Evolutionary conservation across 2,797 vertebrate species (phyloP), one percentile per base, ranked within the genome.

Genomic region (Enteromius fasciolatus): DNA sequence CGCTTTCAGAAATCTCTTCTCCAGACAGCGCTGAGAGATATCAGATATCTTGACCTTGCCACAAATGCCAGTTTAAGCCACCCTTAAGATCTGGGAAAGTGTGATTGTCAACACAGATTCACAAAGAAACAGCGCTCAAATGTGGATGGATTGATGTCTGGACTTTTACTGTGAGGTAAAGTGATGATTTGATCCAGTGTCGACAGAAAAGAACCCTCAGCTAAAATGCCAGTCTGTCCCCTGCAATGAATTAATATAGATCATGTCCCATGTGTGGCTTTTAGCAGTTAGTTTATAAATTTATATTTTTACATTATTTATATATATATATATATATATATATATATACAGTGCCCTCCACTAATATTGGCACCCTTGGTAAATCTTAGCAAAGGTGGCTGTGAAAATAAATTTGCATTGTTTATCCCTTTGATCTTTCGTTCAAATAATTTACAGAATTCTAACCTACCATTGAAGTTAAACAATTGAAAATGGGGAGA

Each of bases 1-100:
- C 9, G 97, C 98, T 85, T 96, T 99, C 92, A 95, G 92, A 92
- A 98, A 95, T 92, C 93, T 98, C 48, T 97, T 99, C 86, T 96
- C 96, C 28, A 93, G 94, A 76, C 97, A 98, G 81, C 95, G 91
- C 86, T 84, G 74, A 87, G 20, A 39, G 72, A 75, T 39, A 57
- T 20, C 23, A 18, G 44, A 54, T 11, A 9, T 39, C 46, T 54
- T 52, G 23, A 3, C 23, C 7, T 63, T 9, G 17, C n/a, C 80
- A 39, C 31, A 81, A 75, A 75, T 31, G 61, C 17, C 72, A 82
- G 59, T 76, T 76, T 44, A 36, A 75, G 44, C 15, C 39, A 25
- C 17, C 23, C 17, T 81, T 63, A 63, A 46, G 18, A 82, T 75
- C 48, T 54, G 70, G n/a, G n/a, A 28, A 82, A 68, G 48, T 57